Evolutionary conservation across 2,888 invertebrate genomes (phyloP).

Genomic region (Pteria penguin): DNA sequence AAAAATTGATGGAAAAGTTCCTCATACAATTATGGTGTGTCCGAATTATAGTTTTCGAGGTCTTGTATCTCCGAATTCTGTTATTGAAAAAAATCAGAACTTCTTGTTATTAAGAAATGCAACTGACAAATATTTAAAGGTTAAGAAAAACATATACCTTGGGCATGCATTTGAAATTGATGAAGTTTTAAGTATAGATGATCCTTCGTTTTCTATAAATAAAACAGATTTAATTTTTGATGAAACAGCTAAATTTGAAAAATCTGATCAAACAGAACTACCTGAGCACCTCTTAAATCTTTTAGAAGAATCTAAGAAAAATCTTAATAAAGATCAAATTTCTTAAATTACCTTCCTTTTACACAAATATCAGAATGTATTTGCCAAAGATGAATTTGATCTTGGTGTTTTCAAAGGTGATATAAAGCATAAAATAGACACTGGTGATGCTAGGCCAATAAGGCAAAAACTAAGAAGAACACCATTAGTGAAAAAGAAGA

Average conservation of each 20-base stretch:
- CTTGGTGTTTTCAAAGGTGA: slow-evolving; percentile 1
- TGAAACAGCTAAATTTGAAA: not conserved
- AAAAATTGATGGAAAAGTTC: too few relatives aligned
- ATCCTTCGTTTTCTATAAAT: not conserved
- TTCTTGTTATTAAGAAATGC: not conserved
- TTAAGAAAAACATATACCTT: not conserved
- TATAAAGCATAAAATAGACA: slow-evolving; percentile 24
- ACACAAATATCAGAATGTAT: not conserved
- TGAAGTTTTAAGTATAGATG: not conserved
- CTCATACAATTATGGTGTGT: too few relatives aligned
- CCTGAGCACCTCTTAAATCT: not conserved
- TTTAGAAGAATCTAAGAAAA: not conserved
- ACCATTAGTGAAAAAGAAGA: slow-evolving; percentile 21
- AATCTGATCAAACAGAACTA: not conserved
- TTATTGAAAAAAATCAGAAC: not conserved
- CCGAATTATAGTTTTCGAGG: too few relatives aligned
- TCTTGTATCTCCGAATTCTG: not conserved
- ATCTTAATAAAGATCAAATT: not conserved
- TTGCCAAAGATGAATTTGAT: slow-evolving; percentile 16
- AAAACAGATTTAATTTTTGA: not conserved
- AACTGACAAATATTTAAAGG: not conserved
- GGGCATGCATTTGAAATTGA: not conserved
- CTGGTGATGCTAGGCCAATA: not conserved
- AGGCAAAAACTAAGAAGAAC: slow-evolving; percentile 18
- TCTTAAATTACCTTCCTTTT: not conserved